A percentile compares a stretch with the other conserved stretches of the same genome.
Evolutionary conservation across 2,888 invertebrate genomes (phyloP).

Genomic region (Furcula furcula): DNA sequence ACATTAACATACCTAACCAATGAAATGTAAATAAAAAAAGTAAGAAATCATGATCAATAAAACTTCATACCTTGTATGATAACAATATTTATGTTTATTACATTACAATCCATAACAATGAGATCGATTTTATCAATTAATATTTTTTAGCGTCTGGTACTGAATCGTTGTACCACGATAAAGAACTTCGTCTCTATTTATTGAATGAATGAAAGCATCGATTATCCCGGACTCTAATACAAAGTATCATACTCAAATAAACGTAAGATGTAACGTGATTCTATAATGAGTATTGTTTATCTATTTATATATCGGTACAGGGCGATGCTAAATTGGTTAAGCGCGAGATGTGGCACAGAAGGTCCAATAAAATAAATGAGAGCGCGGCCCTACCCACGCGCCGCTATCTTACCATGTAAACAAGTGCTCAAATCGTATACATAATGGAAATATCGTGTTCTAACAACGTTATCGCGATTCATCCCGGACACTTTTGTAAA

Average conservation of each 20-base stretch:
- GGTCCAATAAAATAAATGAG: slow-evolving; percentile 42
- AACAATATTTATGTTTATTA: slow-evolving; percentile 72
- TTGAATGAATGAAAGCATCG: slow-evolving; percentile 26
- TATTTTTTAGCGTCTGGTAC: slow-evolving; percentile 57
- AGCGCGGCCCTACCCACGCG: slow-evolving; percentile 60
- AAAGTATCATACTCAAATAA: slow-evolving; percentile 26
- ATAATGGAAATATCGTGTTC: slow-evolving; percentile 82
- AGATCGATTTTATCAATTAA: slow-evolving; percentile 73
- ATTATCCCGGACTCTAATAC: slow-evolving; percentile 20
- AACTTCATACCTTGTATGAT: slow-evolving; percentile 81
- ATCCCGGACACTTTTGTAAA: slow-evolving; percentile 80
- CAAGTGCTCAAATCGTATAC: slow-evolving; percentile 81
- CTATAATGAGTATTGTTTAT: slow-evolving; percentile 33
- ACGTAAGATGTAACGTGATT: slow-evolving; percentile 22
- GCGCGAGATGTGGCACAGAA: slow-evolving; percentile 47
- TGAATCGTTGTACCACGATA: slow-evolving; percentile 63
- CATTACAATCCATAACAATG: slow-evolving; percentile 74
- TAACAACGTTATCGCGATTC: slow-evolving; percentile 80
- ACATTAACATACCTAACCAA: slow-evolving; percentile 59
- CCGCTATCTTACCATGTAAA: slow-evolving; percentile 78
- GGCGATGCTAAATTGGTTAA: slow-evolving; percentile 49
- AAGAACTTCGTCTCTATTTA: slow-evolving; percentile 14
- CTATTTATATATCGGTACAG: slow-evolving; percentile 41
- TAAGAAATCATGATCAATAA: slow-evolving; percentile 41
- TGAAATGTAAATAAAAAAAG: slow-evolving; percentile 50